Conservation (phyloP, 2,888 invertebrate genomes). For the Aporophyla lueneburgensis region DNA sequence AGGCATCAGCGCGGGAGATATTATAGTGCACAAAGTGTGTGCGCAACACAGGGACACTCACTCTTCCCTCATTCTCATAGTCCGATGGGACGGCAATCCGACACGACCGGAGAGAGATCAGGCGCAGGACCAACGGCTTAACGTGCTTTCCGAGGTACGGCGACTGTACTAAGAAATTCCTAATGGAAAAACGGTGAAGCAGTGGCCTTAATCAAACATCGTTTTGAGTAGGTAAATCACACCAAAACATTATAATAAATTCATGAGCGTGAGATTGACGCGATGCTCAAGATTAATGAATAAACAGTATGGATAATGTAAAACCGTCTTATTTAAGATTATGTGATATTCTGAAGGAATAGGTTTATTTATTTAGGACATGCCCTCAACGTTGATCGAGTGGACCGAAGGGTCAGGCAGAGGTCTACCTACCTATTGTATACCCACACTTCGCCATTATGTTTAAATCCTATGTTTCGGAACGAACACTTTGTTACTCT, state of each 20-base stretch:
- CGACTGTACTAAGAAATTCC: no score
- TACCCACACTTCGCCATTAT: neutral
- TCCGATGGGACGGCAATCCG: no score
- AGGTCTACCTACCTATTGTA: neutral
- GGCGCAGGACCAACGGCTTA: no score
- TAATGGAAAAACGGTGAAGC: no score
- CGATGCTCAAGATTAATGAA: constrained; percentile 29
- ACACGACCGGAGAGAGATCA: no score
- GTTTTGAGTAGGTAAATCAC: neutral
- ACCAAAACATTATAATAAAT: constrained; percentile 20
- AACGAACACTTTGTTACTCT: no score
- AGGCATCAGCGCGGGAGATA: no score
- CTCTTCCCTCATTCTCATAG: no score
- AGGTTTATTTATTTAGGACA: neutral
- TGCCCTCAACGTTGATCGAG: neutral
- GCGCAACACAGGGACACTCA: no score
- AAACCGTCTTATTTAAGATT: constrained; percentile 18
- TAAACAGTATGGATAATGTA: constrained; percentile 24
- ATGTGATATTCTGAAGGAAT: neutral
- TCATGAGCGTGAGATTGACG: constrained; percentile 39
- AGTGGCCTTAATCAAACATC: neutral
- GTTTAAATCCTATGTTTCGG: neutral
- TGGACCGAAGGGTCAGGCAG: no score
- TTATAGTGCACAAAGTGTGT: no score
- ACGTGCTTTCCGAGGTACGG: no score